Percentiles rank a stretch among this genome's conserved stretches.
Conservation (phyloP, 2,888 invertebrate species). For the Lasioglossum morio region DNA sequence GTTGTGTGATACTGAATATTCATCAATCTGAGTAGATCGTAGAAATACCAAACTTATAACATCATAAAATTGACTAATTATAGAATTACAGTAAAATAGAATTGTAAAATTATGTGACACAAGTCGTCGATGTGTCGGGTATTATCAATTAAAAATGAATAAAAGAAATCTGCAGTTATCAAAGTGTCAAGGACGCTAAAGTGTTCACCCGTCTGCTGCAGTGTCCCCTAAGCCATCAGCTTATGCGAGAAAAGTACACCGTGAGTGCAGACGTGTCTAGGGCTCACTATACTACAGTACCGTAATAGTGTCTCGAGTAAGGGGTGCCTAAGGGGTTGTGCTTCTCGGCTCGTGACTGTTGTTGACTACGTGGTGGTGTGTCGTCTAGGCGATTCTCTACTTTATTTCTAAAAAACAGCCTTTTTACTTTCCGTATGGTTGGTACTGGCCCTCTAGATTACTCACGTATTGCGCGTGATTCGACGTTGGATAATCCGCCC, state of each 20-base stretch:
- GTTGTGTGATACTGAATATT: not conserved
- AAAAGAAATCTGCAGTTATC: not conserved
- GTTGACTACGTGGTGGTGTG: slow-evolving; percentile 67
- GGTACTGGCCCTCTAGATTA: slow-evolving; percentile 87
- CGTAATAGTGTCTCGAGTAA: slow-evolving; percentile 53
- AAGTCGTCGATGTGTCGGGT: no score
- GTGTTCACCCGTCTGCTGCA: slow-evolving; percentile 30
- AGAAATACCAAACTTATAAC: no score
- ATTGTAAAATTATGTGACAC: not conserved
- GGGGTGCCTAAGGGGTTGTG: slow-evolving; percentile 60
- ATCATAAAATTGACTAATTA: not conserved
- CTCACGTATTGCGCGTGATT: slow-evolving; percentile 89
- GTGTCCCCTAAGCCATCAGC: slow-evolving; percentile 41
- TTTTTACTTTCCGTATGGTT: slow-evolving; percentile 80
- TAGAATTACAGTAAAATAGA: no score
- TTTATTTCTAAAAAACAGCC: slow-evolving; percentile 65
- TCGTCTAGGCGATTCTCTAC: slow-evolving; percentile 61
- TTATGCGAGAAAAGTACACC: slow-evolving; percentile 44
- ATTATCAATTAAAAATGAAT: not conserved
- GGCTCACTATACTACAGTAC: slow-evolving; percentile 46
- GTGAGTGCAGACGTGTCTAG: slow-evolving; percentile 48
- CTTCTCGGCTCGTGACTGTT: slow-evolving; percentile 68
- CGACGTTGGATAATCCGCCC: slow-evolving; percentile 90
- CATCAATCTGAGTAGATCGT: no score
- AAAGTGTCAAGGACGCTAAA: slow-evolving; percentile 25